A percentile compares a stretch with the other conserved stretches of the same genome.
phyloP scores from a whole-genome alignment of 2,113 vertebrate species.

The Neolamprologus fasciatus region DNA sequence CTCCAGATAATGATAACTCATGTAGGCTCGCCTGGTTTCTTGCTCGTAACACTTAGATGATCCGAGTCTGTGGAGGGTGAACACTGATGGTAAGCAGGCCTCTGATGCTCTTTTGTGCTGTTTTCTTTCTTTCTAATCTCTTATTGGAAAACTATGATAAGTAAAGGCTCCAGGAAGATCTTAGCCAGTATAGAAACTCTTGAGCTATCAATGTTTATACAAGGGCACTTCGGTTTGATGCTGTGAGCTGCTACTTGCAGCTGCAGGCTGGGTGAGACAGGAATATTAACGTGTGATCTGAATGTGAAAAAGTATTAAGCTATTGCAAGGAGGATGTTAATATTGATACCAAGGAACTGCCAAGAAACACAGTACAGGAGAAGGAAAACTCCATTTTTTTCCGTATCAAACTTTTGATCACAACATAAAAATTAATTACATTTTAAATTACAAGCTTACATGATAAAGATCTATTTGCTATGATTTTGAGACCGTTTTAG shows the following conservation, averaged over 20 bases:
- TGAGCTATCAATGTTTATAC: neutral
- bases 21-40: neutral
- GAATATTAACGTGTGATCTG: conserved; percentile 3
- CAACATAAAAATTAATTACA: neutral
- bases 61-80: neutral
- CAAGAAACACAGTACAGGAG: neutral
- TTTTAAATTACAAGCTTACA: neutral
- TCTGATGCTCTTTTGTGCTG: neutral
- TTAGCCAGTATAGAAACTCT: neutral
- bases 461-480: neutral
- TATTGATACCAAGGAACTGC: neutral
- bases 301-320: neutral
- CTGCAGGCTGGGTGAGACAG: neutral
- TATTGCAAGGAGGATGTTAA: neutral
- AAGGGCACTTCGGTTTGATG: neutral
- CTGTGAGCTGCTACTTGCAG: neutral
- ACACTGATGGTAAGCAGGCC: conserved; percentile 30
- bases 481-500: neutral
- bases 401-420: neutral
- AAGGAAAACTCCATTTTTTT: neutral
- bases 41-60: neutral
- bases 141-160: accelerated
- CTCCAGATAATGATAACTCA: neutral
- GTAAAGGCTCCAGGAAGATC: neutral
- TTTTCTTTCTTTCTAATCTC: neutral